These are phyloP conservation scores for Actenoides hombroni DNA, from an alignment of 2,113 vertebrate genomes.

Conservation along the genomic window DNA sequence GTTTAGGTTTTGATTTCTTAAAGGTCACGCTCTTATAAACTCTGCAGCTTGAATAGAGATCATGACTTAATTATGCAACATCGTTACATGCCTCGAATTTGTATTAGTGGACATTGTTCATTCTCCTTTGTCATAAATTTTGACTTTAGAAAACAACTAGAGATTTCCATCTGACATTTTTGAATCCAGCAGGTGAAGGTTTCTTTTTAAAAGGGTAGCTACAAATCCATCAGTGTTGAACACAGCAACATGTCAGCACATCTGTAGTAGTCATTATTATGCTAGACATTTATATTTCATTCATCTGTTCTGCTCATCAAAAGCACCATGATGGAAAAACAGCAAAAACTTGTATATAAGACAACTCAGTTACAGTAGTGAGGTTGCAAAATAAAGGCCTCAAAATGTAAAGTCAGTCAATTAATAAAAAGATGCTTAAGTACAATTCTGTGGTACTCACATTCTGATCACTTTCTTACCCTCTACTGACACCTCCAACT, in stretches of 20 bases:
- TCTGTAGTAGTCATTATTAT: not conserved
- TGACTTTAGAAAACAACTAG: not conserved
- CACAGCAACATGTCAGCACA: not conserved
- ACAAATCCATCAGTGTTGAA: not conserved
- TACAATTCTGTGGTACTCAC: not conserved
- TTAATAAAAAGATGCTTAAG: not conserved
- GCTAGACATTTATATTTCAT: not conserved
- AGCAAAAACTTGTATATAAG: not conserved
- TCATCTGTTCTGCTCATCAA: not conserved
- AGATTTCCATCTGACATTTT: not conserved
- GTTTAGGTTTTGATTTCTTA: not conserved
- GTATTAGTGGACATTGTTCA: not conserved
- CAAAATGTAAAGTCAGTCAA: not conserved
- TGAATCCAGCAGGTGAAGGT: not conserved
- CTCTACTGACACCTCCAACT: not conserved
- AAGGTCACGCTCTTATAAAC: not conserved
- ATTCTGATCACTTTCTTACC: not conserved
- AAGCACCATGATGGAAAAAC: not conserved
- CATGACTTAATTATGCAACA: not conserved
- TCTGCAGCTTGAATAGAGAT: not conserved
- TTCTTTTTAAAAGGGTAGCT: not conserved
- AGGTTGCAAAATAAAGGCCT: not conserved
- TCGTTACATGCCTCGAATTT: not conserved
- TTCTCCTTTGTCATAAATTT: not conserved
- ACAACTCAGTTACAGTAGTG: not conserved